Base-by-base conservation (phyloP, 2,113 vertebrate species). In the Bubo scandiacus region DNA sequence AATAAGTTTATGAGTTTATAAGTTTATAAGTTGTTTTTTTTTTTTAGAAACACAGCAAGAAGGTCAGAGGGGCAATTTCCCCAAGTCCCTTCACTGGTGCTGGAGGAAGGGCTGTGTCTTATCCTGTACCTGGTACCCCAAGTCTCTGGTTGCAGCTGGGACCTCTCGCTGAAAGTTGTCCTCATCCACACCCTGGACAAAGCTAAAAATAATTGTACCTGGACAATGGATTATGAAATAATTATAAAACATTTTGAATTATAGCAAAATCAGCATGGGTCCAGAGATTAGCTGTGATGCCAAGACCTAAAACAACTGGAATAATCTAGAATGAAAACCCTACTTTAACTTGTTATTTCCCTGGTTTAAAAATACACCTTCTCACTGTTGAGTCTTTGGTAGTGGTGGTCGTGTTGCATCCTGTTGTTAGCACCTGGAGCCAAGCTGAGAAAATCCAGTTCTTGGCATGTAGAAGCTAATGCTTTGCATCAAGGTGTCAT, bases 231-330 rank as follows among this genome's bases (percentile, higher is more conserved):
- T 96, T 97, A 91, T 90, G 95, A 97, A 97, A 97, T 93, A 92
- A 94, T 97, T 97, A 94, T 86, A 95, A 97, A 97, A 95, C 92
- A 66, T 91, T 94, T 88, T 97, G 84, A 94, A 82, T 96, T 96
- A 90, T 58, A 95, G 88, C 86, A 89, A 90, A 96, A 83, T 47
- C 97, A 97, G 95, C 95, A 80, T 95, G 97, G n/a, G 83, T 88
- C 83, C 78, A 52, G 89, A 94, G 96, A 97, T 97, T 96, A 97
- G 86, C 81, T 92, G 79, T 4, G 8, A 77, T 88, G 95, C 93
- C 90, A 97, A 84, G 93, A 91, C 89, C 74, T 81, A 86, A 96
- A 90, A 61, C 84, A 96, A 89, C 71, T 92, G 78, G 83, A 96
- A 95, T 95, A 92, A 96, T 88, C 93, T 90, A 88, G 91, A 86